phyloP scores from a whole-genome alignment of 1,140 invertebrate species.

The Nixonia krombeini region DNA sequence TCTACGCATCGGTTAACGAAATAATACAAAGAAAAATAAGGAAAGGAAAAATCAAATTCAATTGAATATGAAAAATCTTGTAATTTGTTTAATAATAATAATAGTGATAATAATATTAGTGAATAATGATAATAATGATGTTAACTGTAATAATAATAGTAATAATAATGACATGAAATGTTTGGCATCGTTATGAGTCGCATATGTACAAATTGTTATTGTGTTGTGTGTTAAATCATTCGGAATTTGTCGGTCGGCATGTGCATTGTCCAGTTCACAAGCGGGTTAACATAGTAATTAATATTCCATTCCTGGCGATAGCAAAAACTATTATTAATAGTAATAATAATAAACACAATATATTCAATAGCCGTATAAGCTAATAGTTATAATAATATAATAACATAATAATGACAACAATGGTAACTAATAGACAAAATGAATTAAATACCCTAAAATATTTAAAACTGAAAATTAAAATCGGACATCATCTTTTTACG shows the following conservation, averaged over 20 bases:
- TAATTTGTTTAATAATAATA: conserved; percentile 55
- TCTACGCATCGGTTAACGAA: too few relatives aligned
- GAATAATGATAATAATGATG: conserved; percentile 44
- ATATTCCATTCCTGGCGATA: conserved; percentile 18
- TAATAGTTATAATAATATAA: conserved; percentile 23
- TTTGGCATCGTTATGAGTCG: conserved; percentile 67
- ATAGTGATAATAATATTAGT: conserved; percentile 48
- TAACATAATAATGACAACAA: conserved; percentile 30
- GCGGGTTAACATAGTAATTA: conserved; percentile 26
- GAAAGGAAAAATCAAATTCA: conserved; percentile 39
- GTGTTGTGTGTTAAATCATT: conserved; percentile 33
- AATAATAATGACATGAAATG: conserved; percentile 65
- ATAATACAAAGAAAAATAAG: conserved; percentile 30
- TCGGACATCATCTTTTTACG: too few relatives aligned
- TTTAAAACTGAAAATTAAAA: conserved; percentile 14
- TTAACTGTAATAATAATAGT: conserved; percentile 45
- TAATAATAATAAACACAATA: conserved; percentile 31
- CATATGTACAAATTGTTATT: conserved; percentile 63
- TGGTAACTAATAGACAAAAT: conserved; percentile 22
- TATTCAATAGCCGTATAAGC: conserved; percentile 19
- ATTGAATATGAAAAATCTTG: conserved; percentile 56
- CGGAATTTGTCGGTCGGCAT: conserved; percentile 31
- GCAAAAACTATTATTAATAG: conserved; percentile 17
- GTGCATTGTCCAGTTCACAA: conserved; percentile 45
- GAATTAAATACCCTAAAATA: conserved; percentile 14